These are phyloP conservation scores for Autographa gamma DNA, from an alignment of 2,888 invertebrate genomes.

Conservation along the genomic window DNA sequence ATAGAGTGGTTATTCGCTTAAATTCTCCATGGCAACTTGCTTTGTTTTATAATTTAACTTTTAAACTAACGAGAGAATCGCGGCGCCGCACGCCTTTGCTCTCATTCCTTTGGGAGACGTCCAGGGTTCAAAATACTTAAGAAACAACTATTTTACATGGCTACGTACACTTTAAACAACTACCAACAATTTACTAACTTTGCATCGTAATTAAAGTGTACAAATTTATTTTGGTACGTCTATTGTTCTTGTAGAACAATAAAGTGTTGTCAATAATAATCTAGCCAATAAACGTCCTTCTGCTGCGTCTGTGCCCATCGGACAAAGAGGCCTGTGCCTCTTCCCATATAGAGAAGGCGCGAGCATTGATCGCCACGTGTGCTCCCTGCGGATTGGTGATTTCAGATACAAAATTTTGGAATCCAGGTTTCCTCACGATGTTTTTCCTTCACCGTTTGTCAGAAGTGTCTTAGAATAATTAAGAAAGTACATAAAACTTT, in stretches of 20 bases:
- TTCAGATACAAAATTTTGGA: no score
- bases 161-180: constrained; percentile 1
- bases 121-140: not conserved
- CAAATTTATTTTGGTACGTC: not conserved
- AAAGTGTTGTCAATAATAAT: no score
- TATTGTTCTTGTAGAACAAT: not conserved
- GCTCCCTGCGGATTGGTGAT: no score
- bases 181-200: not conserved
- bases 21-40: constrained; percentile 1
- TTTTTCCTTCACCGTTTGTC: no score
- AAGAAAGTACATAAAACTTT: no score
- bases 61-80: not conserved
- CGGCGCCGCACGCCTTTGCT: not conserved
- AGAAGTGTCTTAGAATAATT: no score
- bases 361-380: no score
- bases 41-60: constrained; percentile 4
- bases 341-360: no score
- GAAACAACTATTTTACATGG: constrained; percentile 3
- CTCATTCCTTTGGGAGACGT: constrained; percentile 1
- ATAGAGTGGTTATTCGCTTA: not conserved
- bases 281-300: no score
- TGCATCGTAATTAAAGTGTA: not conserved
- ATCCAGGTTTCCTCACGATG: no score
- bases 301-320: no score
- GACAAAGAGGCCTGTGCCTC: no score